These are phyloP conservation scores for Trochalopteron elliotii DNA, from an alignment of 2,113 vertebrate genomes.

Conservation along the genomic window DNA sequence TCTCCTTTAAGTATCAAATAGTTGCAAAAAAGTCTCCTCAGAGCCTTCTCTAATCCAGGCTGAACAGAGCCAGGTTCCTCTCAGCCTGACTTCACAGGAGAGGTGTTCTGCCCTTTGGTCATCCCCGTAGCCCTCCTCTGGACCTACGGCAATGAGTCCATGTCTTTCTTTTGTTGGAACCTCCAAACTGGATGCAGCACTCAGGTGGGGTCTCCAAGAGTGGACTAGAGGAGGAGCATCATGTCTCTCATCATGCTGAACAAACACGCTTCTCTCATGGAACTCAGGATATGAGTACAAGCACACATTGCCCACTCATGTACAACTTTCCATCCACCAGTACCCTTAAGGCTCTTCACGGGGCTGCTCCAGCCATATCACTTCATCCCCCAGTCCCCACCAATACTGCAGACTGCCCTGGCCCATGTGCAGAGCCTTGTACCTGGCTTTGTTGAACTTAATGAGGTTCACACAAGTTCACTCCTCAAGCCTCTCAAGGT, in stretches of 20 bases:
- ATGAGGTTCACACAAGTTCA: accelerated
- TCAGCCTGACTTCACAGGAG: neutral
- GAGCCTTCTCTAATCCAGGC: neutral
- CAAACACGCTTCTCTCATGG: neutral
- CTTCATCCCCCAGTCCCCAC: neutral
- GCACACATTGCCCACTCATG: neutral
- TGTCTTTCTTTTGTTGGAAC: neutral
- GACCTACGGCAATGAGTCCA: too few relatives aligned
- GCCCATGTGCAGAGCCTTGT: neutral
- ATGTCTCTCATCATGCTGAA: neutral
- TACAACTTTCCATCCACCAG: accelerated
- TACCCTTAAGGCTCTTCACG: neutral
- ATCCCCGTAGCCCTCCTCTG: neutral
- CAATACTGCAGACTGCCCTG: neutral
- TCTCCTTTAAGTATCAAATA: neutral
- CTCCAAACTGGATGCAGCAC: neutral
- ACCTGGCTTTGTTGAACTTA: neutral
- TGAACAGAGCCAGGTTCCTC: neutral
- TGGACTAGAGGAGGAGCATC: neutral
- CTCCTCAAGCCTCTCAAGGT: neutral
- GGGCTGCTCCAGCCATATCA: neutral
- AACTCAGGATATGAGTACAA: neutral
- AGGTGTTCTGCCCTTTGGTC: neutral
- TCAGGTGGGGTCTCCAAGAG: neutral
- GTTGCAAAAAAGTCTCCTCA: neutral